Base-by-base conservation (phyloP, 2,113 vertebrate species). In the Menura novaehollandiae region DNA sequence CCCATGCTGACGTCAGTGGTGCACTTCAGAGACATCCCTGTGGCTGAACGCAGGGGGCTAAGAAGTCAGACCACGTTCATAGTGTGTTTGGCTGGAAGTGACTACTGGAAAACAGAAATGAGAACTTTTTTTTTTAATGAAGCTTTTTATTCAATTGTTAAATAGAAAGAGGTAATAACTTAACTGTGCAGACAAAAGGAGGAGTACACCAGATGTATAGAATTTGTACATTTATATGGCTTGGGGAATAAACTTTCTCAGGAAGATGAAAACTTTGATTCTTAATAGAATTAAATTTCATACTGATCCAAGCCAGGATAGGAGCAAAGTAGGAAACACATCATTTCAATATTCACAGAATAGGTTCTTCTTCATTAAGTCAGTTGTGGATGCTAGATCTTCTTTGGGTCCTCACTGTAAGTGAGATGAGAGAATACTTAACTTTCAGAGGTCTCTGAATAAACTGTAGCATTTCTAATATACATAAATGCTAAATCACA, bases 101-200 rank as follows among this genome's bases (percentile, higher is more conserved):
- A 43, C 32, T 62, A 33, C 19, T 20, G 16, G 21, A 80, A 92
- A 95, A 93, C 0, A 91, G 33, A 88, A 86, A 63, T 2, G 0
- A 58, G 92, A 74, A 69, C 52, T 22, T 43, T 7, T 41, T 33
- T 49, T 63, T 66, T 89, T 80, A 72, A 87, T 88, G 52, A 97
- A 92, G 86, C 2, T 75, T 92, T 96, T 97, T 91, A 96, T 97
- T 97, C 37, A 92, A 15, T 81, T 95, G 51, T 97, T 97, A 96
- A 97, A 97, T 97, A 94, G 85, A 78, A 94, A 82, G 95, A 93
- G 66, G 56, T 28, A 97, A 97, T 97, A 97, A 97, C 91, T 97
- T 97, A 97, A 96, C 13, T 68, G 86, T 93, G 64, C 69, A 91
- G 91, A 69, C 66, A 52, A 93, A 71, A 88, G 49, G 56, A 80